phyloP scores from a whole-genome alignment of 2,888 invertebrate genomes.

The Drosophila mettleri region DNA sequence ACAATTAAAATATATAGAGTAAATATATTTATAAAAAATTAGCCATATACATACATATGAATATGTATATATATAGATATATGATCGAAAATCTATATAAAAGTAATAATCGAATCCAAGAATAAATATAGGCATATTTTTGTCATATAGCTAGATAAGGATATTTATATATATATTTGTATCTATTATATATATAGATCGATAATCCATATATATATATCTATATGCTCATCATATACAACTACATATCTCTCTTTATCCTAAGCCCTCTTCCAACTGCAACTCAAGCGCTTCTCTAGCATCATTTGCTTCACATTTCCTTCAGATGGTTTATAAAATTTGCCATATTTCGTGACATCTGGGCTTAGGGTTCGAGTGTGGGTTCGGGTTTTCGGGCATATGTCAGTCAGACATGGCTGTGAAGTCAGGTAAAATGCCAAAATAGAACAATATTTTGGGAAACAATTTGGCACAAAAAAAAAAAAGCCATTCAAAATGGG shows the following conservation, averaged over 20 bases:
- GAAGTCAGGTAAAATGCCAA: constrained; percentile 3
- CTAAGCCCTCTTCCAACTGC: neutral
- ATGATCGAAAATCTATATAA: no score
- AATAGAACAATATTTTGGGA: constrained; percentile 1
- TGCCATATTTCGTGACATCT: neutral
- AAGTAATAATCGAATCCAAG: no score
- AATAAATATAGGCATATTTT: no score
- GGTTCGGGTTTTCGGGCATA: neutral
- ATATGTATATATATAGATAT: no score
- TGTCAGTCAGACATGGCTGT: neutral
- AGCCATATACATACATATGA: no score
- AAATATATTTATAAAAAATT: no score
- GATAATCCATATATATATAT: neutral
- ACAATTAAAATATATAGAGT: no score
- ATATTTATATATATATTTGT: neutral
- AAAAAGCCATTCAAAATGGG: neutral
- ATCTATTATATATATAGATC: neutral
- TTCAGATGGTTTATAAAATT: neutral
- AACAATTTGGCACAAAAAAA: neutral
- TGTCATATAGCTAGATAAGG: neutral
- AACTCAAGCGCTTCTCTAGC: neutral
- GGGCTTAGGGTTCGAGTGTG: no score
- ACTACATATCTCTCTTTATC: no score
- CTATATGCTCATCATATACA: neutral
- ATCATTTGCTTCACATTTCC: neutral